Evolutionary conservation across 2,797 vertebrate species (phyloP), one percentile per base, ranked within the genome.

Genomic region (Alectoris magna): DNA sequence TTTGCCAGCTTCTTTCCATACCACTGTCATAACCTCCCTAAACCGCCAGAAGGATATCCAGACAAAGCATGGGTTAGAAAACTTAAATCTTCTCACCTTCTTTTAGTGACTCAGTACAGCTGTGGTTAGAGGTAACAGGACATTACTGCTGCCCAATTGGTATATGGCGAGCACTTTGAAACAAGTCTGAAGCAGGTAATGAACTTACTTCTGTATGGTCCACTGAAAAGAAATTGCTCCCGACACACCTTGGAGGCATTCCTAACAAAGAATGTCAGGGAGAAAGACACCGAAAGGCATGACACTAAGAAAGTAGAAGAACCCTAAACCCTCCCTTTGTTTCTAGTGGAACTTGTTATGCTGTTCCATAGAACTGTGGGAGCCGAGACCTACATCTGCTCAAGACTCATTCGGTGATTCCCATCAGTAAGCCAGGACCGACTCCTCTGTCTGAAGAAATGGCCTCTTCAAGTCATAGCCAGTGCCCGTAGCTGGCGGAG

Each of bases 201-300:
- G n/a, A 56, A 85, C 26, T 77, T 94, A 85, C 26, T 77, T 94
- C 56, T 49, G 56, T 58, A 12, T 6, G 34, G 67, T 38, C 68
- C 18, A 23, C 10, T 60, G 23, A 53, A 64, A 93, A 75, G 14
- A 92, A 88, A 81, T 64, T 78, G n/a, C 41, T 90, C 34, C 21
- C 0, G 0, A 58, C 0, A 0, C 27, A 68, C 53, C 34, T 67
- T 68, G 18, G 23, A 29, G 72, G 41, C 41, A 68, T 14, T 11
- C 44, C 75, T 78, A 81, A 73, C 60, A 84, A 78, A 84, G 39
- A 48, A 81, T 51, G 67, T 23, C 46, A 44, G 75, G 39, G 60
- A 51, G 60, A 90, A 56, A 14, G 66, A 55, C 29, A 18, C 16
- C 2, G 53, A 55, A 67, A 75, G 38, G 34, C 43, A 53, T 27